A percentile compares a stretch with the other conserved stretches of the same genome.
These are phyloP conservation scores for Cephus cinctus DNA, from an alignment of 1,140 invertebrate genomes.

Conservation along the genomic window DNA sequence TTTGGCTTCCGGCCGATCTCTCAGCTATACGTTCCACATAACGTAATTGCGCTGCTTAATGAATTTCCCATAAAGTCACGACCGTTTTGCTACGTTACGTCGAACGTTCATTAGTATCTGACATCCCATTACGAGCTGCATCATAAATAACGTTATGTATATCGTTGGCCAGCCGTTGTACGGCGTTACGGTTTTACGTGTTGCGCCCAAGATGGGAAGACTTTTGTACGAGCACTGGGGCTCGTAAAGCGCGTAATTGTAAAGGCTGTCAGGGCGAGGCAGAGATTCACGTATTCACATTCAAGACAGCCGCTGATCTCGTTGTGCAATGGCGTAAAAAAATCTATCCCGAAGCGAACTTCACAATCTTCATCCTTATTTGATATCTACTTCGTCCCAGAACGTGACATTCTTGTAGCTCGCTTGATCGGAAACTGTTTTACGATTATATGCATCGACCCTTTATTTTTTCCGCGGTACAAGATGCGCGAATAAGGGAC, in stretches of 20 bases:
- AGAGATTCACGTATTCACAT: too few species aligned
- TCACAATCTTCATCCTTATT: too few species aligned
- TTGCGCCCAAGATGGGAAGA: conserved; percentile 18
- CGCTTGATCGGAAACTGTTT: too few species aligned
- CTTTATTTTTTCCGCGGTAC: too few species aligned
- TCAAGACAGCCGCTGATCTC: too few species aligned
- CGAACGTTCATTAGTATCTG: conserved; percentile 45
- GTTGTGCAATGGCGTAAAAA: too few species aligned
- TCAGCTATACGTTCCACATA: too few species aligned
- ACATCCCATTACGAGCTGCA: conserved; percentile 41
- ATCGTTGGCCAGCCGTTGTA: conserved; percentile 16
- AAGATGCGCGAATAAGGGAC: too few species aligned
- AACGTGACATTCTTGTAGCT: too few species aligned
- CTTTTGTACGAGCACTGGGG: conserved; percentile 8
- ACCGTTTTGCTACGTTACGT: conserved; percentile 27
- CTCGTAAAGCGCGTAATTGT: conserved; percentile 44
- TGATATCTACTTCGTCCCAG: too few species aligned
- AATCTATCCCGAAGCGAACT: too few species aligned
- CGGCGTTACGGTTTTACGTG: conserved; percentile 22
- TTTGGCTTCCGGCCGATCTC: conserved; percentile 25
- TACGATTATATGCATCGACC: too few species aligned
- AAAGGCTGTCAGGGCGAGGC: conserved; percentile 21
- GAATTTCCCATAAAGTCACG: conserved; percentile 25
- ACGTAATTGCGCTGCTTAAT: conserved; percentile 8
- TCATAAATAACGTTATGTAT: conserved; percentile 43